A percentile compares a stretch with the other conserved stretches of the same genome.
phyloP scores from a whole-genome alignment of 2,797 vertebrate genomes.

The Pseudotriccus pelzelni region DNA sequence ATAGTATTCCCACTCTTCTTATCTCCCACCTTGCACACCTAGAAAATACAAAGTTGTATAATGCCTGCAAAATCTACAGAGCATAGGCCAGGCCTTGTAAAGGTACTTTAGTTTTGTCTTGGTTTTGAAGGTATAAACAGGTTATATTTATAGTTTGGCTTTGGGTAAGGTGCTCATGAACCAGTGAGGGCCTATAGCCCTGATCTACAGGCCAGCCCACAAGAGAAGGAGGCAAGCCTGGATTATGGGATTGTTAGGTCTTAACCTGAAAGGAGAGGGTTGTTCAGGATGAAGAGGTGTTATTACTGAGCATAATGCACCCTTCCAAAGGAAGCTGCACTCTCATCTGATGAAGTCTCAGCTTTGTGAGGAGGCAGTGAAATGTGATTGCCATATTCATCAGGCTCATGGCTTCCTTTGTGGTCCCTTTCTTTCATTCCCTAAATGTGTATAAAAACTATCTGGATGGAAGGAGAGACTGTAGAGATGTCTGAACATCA shows the following conservation, averaged over 20 bases:
- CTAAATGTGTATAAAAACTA: not conserved
- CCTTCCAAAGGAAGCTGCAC: not conserved
- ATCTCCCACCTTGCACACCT: not conserved
- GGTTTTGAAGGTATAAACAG: not conserved
- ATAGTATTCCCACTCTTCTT: not conserved
- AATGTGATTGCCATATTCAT: not conserved
- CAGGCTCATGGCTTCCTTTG: not conserved
- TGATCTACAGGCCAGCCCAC: not conserved
- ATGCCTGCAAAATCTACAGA: not conserved
- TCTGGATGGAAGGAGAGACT: not conserved
- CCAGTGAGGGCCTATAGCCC: not conserved
- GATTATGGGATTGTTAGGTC: not conserved
- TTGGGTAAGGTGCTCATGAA: not conserved
- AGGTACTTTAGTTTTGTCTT: not conserved
- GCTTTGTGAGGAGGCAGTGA: not conserved
- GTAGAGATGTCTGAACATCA: not conserved
- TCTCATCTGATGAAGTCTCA: not conserved
- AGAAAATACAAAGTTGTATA: not conserved
- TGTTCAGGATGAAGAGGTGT: not conserved
- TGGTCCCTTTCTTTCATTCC: not conserved
- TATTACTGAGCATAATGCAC: not conserved
- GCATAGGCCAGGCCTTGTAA: not conserved
- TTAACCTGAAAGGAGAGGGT: not conserved
- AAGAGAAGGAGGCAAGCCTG: not conserved
- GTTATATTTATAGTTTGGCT: not conserved